Evolutionary conservation across 2,113 vertebrate genomes (phyloP).

Genomic region (Vimba vimba): DNA sequence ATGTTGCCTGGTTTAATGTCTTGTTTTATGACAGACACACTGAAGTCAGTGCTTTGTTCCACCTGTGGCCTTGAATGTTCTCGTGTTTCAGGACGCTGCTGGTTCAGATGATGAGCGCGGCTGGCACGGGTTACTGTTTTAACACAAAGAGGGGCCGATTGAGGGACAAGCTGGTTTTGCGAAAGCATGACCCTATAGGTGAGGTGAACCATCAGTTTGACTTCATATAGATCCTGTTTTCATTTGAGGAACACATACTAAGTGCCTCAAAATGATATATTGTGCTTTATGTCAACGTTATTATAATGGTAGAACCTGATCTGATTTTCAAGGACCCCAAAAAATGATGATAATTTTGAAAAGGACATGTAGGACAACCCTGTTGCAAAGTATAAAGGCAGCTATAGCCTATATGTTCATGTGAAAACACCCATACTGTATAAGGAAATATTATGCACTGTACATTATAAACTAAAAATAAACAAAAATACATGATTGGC

Average conservation of each 20-base stretch:
- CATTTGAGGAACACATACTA: no score
- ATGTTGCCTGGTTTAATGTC: background rate
- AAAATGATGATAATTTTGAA: background rate
- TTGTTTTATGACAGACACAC: background rate
- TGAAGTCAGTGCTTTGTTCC: background rate
- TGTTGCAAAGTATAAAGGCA: background rate
- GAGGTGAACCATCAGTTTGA: background rate
- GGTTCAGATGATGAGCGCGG: constrained; percentile 92
- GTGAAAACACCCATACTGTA: background rate
- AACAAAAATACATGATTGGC: background rate
- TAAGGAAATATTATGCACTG: background rate
- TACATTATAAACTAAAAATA: background rate
- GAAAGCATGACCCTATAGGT: constrained; percentile 92
- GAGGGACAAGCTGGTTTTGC: constrained; percentile 86
- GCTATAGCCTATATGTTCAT: background rate
- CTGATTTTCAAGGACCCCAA: background rate
- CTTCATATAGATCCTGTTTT: no score
- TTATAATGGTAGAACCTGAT: background rate
- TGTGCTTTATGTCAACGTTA: background rate
- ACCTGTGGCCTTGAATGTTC: background rate
- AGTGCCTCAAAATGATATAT: no score
- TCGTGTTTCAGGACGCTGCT: constrained; percentile 79
- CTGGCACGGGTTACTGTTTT: constrained; percentile 87
- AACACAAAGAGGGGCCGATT: constrained; percentile 86
- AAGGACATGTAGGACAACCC: background rate